These are phyloP conservation scores for Agonopterix arenella DNA, from an alignment of 2,888 invertebrate species.

Conservation along the genomic window DNA sequence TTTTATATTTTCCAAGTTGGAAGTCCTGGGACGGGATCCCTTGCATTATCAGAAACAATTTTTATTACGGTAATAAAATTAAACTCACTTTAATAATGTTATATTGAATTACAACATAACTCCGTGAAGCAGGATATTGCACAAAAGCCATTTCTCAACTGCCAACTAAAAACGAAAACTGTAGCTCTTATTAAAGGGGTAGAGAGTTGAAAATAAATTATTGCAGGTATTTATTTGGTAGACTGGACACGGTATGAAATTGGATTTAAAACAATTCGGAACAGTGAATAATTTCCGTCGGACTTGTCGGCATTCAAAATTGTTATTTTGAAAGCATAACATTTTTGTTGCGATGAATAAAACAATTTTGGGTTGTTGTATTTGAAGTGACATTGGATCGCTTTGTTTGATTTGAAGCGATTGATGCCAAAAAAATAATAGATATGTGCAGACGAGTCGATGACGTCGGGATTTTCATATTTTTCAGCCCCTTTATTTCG, in stretches of 20 bases:
- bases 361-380: neutral
- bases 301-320: constrained; percentile 2
- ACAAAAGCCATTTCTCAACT: neutral
- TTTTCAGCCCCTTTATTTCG: too few species aligned
- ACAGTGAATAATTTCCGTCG: constrained; percentile 8
- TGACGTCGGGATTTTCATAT: too few species aligned
- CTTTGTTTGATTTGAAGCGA: too few species aligned
- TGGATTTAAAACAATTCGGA: constrained; percentile 10
- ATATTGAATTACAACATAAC: neutral
- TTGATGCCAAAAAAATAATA: too few species aligned
- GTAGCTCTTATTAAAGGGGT: neutral
- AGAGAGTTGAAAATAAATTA: neutral
- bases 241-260: constrained; percentile 5
- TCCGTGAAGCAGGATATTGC: neutral
- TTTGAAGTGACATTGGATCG: too few species aligned
- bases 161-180: neutral
- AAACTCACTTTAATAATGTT: neutral
- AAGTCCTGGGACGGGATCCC: too few species aligned
- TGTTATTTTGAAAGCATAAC: constrained; percentile 5
- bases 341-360: constrained; percentile 1
- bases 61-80: too few species aligned
- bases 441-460: too few species aligned
- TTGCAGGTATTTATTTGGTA: constrained; percentile 3
- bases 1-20: too few species aligned
- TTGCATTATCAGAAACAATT: too few species aligned